Percentiles rank a stretch among this genome's conserved stretches.
phyloP scores from a whole-genome alignment of 2,797 vertebrate species.

The Lithobates pipiens region DNA sequence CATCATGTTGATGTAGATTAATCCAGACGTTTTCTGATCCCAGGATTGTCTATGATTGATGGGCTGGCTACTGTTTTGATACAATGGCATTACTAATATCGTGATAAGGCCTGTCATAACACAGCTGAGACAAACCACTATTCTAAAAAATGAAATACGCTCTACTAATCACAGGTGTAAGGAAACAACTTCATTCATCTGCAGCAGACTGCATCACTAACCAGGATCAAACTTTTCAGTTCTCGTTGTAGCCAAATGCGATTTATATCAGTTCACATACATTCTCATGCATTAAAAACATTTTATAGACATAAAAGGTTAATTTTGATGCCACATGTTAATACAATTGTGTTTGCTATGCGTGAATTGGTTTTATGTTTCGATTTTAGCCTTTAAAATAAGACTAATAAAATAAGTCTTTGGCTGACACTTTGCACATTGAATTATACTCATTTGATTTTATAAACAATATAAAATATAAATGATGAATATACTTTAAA shows the following conservation, averaged over 20 bases:
- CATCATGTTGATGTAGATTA: no score
- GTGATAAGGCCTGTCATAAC: background rate
- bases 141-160: background rate
- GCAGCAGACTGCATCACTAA: background rate
- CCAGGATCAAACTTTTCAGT: background rate
- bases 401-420: no score
- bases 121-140: background rate
- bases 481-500: no score
- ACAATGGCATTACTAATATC: background rate
- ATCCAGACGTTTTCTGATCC: no score
- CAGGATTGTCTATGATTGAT: no score
- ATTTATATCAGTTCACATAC: background rate
- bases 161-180: slow-evolving; percentile 13
- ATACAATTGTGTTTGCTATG: background rate
- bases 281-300: no score
- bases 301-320: background rate
- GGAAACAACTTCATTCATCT: slow-evolving; percentile 8
- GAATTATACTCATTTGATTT: no score
- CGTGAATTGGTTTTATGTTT: background rate
- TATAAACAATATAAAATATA: no score
- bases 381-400: no score
- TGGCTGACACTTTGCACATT: no score
- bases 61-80: background rate
- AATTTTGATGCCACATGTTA: background rate
- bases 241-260: background rate